Evolutionary conservation across 1,140 invertebrate species (phyloP), one percentile per base, ranked within the genome.

Genomic region (Drosophila sulfurigaster): DNA sequence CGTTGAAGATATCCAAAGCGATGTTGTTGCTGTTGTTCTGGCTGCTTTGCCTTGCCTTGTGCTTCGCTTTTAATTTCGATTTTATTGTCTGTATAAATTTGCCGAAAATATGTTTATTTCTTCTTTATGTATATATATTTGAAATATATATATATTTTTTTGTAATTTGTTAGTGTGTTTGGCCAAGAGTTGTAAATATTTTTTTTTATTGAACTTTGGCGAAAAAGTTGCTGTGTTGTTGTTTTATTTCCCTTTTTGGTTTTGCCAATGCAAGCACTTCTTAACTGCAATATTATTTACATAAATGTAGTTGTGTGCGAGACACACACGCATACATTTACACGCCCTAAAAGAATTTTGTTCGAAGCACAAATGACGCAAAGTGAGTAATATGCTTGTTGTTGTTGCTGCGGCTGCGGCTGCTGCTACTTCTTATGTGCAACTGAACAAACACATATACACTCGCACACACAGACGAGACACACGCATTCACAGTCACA

Each of bases 1-100:
- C 85, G 85, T 79, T 91, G 58, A 92, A 88, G 75, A 92, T 87
- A 92, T 92, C 91, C 91, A 92, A 92, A 92, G 91, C 85, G 71
- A 69, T 74, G 71, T 74, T 91, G 72, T 73, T 62, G 69, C 35
- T 10, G 35, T 10, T 38, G 35, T 60, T 10, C 51, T 59, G 35
- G 62, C 57, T 66, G 57, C 57, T 74, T 41, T 38, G 57, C 65
- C 49, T 81, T 69, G 41, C 69, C 73, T 74, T 79, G 74, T 30
- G 20, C 38, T 48, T 52, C 45, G 3, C 46, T 32, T 56, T 8
- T 5, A 32, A 32, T 32, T 32, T 32, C 20, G 30, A 38, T 38
- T 38, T 38, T 38, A 38, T 38, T 38, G 35, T 38, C 35, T 38
- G 35, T 38, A 10, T 11, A 38, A 3, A 69, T 80, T 54, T 48